phyloP scores from a whole-genome alignment of 2,113 vertebrate species.

The Sorex fumeus region DNA sequence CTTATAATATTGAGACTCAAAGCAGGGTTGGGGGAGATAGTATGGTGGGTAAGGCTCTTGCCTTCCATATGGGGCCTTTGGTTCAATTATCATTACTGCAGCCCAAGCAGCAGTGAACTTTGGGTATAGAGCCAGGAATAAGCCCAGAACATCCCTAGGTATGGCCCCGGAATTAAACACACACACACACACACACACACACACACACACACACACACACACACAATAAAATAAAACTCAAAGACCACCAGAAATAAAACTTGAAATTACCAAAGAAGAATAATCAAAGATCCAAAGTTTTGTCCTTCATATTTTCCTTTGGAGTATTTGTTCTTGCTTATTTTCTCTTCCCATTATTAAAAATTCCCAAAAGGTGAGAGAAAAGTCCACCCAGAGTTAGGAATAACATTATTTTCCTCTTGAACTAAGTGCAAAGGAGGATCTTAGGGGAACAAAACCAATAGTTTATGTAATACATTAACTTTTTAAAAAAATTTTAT shows the following conservation, averaged over 20 bases:
- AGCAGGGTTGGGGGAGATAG: not conserved
- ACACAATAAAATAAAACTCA: not conserved
- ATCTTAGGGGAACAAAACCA: not conserved
- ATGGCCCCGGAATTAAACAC: too few relatives aligned
- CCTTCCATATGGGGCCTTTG: too few relatives aligned
- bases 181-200: too few relatives aligned
- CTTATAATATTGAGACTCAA: not conserved
- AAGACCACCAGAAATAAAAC: not conserved
- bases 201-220: too few relatives aligned
- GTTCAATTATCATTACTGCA: too few relatives aligned
- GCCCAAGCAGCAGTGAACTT: too few relatives aligned
- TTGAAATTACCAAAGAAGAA: constrained; percentile 37
- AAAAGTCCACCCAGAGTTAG: not conserved
- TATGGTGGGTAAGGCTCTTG: too few relatives aligned
- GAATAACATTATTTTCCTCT: not conserved
- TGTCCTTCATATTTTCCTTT: not conserved
- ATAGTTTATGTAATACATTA: too few relatives aligned
- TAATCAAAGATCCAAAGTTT: not conserved
- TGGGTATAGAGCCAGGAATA: too few relatives aligned
- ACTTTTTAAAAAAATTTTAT: too few relatives aligned
- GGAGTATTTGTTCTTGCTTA: not conserved
- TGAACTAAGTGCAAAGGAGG: not conserved
- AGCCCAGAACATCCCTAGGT: too few relatives aligned
- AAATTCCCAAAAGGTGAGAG: not conserved
- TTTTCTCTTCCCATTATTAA: not conserved